Evolutionary conservation across 2,888 invertebrate species (phyloP).

Genomic region (Thymelicus sylvestris): DNA sequence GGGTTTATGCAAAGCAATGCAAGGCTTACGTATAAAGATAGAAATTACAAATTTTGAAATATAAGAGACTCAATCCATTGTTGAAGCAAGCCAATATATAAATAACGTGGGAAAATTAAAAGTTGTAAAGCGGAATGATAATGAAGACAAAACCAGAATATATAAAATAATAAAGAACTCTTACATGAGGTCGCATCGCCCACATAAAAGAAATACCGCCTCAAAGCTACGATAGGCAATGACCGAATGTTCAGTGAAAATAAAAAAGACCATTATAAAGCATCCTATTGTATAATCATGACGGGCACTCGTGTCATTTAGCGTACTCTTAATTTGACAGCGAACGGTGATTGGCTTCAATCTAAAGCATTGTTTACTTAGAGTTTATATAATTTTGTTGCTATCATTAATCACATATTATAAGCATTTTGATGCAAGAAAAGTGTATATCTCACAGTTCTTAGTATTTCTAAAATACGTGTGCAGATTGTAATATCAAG

Average conservation of each 20-base stretch:
- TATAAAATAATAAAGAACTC: conserved; percentile 61
- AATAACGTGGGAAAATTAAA: too few species aligned
- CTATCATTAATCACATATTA: neutral
- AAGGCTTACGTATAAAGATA: too few species aligned
- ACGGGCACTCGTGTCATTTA: conserved; percentile 66
- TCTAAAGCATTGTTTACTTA: conserved; percentile 26
- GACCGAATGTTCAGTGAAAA: conserved; percentile 44
- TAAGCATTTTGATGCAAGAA: neutral
- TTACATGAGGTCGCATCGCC: conserved; percentile 55
- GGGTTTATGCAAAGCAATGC: too few species aligned
- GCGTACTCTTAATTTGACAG: conserved; percentile 43
- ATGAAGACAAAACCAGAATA: conserved; percentile 62
- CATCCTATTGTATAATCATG: conserved; percentile 71
- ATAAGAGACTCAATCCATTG: too few species aligned
- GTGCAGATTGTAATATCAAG: too few species aligned
- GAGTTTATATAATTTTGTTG: conserved; percentile 5
- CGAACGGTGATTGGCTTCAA: conserved; percentile 25
- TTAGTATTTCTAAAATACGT: too few species aligned
- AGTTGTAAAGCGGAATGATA: conserved; percentile 36
- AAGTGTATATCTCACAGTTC: too few species aligned
- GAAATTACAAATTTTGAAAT: too few species aligned
- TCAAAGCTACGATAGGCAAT: conserved; percentile 38
- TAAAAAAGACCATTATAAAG: conserved; percentile 71
- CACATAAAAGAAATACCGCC: conserved; percentile 61
- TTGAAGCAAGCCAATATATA: too few species aligned